Evolutionary conservation across 2,113 vertebrate genomes (phyloP).

Genomic region (Atlantisia rogersi): DNA sequence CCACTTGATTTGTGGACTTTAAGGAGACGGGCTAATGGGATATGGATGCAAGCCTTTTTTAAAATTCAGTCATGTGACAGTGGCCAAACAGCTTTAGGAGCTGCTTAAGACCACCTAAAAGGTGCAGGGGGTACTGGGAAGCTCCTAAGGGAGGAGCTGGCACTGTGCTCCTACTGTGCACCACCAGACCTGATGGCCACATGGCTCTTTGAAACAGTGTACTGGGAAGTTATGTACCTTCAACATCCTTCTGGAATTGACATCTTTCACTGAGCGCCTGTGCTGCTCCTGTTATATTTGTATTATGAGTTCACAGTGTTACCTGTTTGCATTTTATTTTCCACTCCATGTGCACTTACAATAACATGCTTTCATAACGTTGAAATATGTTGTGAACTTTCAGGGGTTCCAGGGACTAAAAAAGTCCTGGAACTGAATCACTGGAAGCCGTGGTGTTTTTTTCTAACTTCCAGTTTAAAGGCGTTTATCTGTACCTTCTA

Average conservation of each 20-base stretch:
- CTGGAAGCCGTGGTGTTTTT: background rate
- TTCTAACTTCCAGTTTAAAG: background rate
- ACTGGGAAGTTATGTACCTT: background rate
- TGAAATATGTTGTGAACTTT: background rate
- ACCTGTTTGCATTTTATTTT: background rate
- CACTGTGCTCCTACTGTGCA: background rate
- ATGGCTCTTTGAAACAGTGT: background rate
- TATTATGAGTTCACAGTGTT: background rate
- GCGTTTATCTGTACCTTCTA: background rate
- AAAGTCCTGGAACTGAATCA: background rate
- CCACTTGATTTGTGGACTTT: background rate
- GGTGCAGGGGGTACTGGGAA: background rate
- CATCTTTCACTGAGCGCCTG: background rate
- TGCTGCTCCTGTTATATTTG: background rate
- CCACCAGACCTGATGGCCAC: background rate
- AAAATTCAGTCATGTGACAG: background rate
- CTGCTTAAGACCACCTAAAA: background rate
- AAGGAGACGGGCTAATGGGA: background rate
- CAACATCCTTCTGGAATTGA: background rate
- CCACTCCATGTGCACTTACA: background rate
- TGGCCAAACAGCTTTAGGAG: background rate
- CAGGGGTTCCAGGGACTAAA: background rate
- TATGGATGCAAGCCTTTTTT: background rate
- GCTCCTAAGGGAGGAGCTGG: background rate
- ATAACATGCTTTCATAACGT: background rate